A percentile compares a stretch with the other conserved stretches of the same genome.
Conservation (phyloP, 2,113 vertebrate species). For the Solenodon paradoxus region DNA sequence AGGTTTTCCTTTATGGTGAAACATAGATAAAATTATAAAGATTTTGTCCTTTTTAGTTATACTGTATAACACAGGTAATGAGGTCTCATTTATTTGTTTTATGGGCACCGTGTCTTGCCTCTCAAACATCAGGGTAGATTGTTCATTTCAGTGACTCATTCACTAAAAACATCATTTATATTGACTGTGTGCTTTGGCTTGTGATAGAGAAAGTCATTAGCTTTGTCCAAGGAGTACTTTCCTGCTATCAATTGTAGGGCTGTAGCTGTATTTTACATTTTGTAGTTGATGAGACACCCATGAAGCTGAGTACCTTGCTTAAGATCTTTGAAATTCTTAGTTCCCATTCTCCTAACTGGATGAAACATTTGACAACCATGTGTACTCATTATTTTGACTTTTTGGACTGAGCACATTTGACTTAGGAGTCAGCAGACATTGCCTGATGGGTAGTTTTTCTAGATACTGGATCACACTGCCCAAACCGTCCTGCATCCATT, state of each 20-base stretch:
- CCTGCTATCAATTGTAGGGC: neutral
- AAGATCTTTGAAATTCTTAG: neutral
- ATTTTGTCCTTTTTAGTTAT: neutral
- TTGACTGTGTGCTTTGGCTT: neutral
- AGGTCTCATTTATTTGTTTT: slow-evolving; percentile 7
- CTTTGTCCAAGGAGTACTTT: neutral
- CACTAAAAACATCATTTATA: neutral
- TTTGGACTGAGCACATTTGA: neutral
- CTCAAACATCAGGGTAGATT: neutral
- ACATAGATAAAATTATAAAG: neutral
- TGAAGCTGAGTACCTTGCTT: neutral
- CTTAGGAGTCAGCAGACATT: neutral
- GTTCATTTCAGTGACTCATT: neutral
- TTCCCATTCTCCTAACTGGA: neutral
- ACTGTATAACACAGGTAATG: neutral
- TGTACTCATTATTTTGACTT: neutral
- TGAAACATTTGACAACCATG: neutral
- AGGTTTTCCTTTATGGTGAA: neutral
- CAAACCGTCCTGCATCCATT: neutral
- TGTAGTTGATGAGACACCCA: neutral
- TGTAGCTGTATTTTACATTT: neutral
- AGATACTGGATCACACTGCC: neutral
- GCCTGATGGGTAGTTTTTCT: neutral
- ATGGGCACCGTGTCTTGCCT: neutral
- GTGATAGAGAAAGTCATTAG: neutral